These are phyloP conservation scores for Sphinx pinastri DNA, from an alignment of 2,888 invertebrate species.

Conservation along the genomic window DNA sequence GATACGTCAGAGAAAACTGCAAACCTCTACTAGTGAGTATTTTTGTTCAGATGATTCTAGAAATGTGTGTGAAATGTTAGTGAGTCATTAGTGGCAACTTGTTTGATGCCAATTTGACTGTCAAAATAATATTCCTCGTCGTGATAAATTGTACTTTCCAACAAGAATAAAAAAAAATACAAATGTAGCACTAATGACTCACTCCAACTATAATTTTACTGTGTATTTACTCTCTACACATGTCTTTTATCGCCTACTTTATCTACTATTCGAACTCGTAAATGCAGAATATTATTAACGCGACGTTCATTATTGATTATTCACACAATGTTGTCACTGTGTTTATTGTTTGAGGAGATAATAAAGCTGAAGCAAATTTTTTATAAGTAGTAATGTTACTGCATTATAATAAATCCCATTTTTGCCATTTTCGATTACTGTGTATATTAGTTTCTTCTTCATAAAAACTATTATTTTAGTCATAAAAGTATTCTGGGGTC, in stretches of 20 bases:
- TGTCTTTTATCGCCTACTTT: neutral
- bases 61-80: neutral
- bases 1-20: conserved; percentile 99
- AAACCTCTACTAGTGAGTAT: conserved; percentile 94
- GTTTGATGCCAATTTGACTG: no score
- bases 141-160: no score
- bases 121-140: no score
- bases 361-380: neutral
- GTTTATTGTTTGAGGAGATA: neutral
- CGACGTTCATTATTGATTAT: conserved; percentile 5
- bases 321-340: neutral
- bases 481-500: no score
- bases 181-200: no score
- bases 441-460: no score
- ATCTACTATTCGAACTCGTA: neutral
- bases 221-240: neutral
- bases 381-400: conserved; percentile 1
- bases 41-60: conserved; percentile 22
- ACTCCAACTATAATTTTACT: no score
- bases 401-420: no score
- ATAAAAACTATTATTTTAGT: no score
- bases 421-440: no score
- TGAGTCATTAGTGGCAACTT: neutral
- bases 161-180: no score
- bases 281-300: neutral